Evolutionary conservation across 2,888 invertebrate species (phyloP).

Genomic region (Nesidiocoris tenuis): DNA sequence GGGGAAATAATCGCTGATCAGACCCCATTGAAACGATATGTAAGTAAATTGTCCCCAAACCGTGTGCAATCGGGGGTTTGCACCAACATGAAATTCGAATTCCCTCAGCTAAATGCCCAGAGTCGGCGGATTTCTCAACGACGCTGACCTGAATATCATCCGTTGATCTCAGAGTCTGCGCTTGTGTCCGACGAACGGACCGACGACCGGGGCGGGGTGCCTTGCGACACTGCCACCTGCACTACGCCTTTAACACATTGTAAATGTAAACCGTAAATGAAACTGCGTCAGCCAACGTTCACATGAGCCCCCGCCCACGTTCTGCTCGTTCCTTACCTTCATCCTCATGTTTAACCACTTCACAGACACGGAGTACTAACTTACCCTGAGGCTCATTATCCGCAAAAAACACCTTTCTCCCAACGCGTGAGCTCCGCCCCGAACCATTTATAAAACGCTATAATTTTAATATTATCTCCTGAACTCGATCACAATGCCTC

Average conservation of each 20-base stretch:
- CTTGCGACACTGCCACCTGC: conserved; percentile 27
- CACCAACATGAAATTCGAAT: neutral
- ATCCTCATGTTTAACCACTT: neutral
- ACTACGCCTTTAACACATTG: conserved; percentile 5
- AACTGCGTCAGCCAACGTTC: neutral
- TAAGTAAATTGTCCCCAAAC: no score
- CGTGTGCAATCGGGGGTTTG: no score
- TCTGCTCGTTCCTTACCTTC: neutral
- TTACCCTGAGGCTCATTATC: neutral
- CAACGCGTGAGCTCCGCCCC: no score
- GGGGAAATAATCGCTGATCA: no score
- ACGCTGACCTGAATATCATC: conserved; percentile 15
- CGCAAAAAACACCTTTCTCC: neutral
- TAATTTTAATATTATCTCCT: neutral
- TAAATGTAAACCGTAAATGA: neutral
- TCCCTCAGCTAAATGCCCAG: conserved; percentile 9
- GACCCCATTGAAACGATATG: no score
- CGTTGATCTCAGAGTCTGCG: conserved; percentile 7
- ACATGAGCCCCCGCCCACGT: neutral
- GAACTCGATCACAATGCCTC: neutral
- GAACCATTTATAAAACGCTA: neutral
- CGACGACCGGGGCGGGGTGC: conserved; percentile 3
- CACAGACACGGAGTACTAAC: neutral
- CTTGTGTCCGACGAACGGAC: neutral
- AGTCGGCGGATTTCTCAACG: conserved; percentile 16